A percentile compares a stretch with the other conserved stretches of the same genome.
Evolutionary conservation across 2,113 vertebrate genomes (phyloP).

Genomic region (Passer domesticus): DNA sequence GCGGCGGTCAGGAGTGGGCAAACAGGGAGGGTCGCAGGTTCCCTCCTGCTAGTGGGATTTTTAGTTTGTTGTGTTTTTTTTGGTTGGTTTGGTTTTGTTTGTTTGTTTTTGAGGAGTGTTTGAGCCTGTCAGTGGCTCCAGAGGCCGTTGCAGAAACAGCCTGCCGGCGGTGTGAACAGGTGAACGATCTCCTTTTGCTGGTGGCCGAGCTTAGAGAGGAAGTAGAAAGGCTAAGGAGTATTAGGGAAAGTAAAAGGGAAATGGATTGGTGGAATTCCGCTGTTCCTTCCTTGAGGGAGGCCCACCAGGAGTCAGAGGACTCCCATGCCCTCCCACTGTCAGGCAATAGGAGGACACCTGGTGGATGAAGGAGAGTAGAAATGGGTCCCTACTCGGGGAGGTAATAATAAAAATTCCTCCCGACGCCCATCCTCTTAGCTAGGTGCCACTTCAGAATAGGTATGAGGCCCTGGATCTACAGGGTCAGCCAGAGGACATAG

Average conservation of each 20-base stretch:
- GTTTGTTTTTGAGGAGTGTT: background rate
- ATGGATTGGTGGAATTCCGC: background rate
- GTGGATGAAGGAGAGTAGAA: background rate
- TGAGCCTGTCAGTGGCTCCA: background rate
- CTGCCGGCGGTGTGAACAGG: background rate
- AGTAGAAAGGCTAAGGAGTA: background rate
- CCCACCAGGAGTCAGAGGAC: background rate
- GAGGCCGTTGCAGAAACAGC: background rate
- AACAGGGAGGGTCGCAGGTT: background rate
- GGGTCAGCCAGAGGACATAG: background rate
- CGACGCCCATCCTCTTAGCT: background rate
- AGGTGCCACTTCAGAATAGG: background rate
- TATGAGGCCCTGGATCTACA: background rate
- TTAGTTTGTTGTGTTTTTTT: background rate
- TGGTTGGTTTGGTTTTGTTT: background rate
- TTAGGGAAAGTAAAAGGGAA: background rate
- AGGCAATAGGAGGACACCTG: background rate
- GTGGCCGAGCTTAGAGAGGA: background rate
- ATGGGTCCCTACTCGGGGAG: background rate
- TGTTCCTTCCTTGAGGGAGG: background rate
- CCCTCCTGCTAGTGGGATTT: background rate
- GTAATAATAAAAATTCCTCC: background rate
- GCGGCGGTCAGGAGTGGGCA: rapidly evolving
- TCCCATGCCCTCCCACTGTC: background rate
- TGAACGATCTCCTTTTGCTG: background rate